Base-by-base conservation (phyloP, 92 coral and sea anemone species). In the Umimayanthus chanpuru region DNA sequence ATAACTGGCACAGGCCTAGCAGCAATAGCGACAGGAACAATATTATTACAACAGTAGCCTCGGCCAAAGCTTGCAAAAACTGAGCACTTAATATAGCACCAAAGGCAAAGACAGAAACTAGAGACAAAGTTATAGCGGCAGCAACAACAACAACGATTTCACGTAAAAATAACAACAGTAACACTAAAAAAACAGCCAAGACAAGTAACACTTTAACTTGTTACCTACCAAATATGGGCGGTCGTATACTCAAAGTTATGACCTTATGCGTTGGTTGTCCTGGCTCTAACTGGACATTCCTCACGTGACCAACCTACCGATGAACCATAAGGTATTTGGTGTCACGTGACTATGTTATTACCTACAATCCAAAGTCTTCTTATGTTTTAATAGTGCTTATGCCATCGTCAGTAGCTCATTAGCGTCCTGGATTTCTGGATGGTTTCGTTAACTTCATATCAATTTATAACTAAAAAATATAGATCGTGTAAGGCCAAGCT, bases 141-240 rank as follows among this genome's bases (percentile, higher is more conserved):
- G 29, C 20, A 71, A 29, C 38, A 71, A 71, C 76, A 29, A 26
- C 39, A 26, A 10, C 15, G 8, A n/a, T 3, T 14, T 26, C 50
- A 32, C 10, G 26, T 44, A 76, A 23, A 20, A 21, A 21, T n/a
- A 43, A 14, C 26, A 20, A 39, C 30, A 76, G 58, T 7, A 6
- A 44, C 29, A 43, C 21, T n/a, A 9, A 26, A 16, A 23, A 40
- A 32, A 21, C 39, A 11, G n/a, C 6, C 12, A 30, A 29, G n/a
- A 55, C 28, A 3, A 32, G 14, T n/a, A 32, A 40, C 23, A 65
- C 53, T 30, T 28, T 29, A 21, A 73, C 55, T 71, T 29, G 38
- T 6, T 30, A 73, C 77, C 38, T 88, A 94, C 96, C 96, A 83
- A 94, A 94, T 80, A 94, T 94, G 38, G 96, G 96, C 10, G 94